Evolutionary conservation across 2,797 vertebrate species (phyloP).

Genomic region (Spea hammondii): DNA sequence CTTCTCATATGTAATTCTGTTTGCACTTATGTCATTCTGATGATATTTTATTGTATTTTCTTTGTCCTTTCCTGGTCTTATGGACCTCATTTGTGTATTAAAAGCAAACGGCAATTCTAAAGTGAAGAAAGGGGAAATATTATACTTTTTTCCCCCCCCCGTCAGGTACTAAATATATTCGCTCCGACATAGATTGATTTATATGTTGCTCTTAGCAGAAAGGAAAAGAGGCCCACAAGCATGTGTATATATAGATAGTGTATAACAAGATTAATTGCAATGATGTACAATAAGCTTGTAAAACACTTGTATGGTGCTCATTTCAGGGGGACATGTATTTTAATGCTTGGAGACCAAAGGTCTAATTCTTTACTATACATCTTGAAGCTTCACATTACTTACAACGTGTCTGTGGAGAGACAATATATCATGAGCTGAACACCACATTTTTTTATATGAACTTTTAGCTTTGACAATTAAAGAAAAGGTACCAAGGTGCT

Average conservation of each 20-base stretch:
- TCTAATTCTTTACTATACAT: no score
- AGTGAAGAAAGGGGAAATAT: constrained; percentile 32
- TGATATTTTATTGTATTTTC: constrained; percentile 8
- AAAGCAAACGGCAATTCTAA: constrained; percentile 23
- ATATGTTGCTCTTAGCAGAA: constrained; percentile 3
- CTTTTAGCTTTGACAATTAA: not conserved
- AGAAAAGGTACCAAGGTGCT: not conserved
- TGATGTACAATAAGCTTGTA: no score
- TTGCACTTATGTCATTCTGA: constrained; percentile 17
- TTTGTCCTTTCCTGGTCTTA: constrained; percentile 29
- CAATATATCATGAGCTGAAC: not conserved
- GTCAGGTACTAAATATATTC: constrained; percentile 31
- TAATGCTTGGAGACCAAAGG: no score
- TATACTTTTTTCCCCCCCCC: constrained; percentile 15
- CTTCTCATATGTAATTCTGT: constrained; percentile 28
- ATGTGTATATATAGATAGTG: constrained; percentile 37
- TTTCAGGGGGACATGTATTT: no score
- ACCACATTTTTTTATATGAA: not conserved
- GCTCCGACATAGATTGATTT: constrained; percentile 11
- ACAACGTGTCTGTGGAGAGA: not conserved
- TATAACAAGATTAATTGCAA: constrained; percentile 5
- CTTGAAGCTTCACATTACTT: no score
- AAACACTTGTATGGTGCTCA: no score
- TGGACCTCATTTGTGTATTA: constrained; percentile 34
- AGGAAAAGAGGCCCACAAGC: constrained; percentile 21